Conservation (phyloP, 2,113 vertebrate species). For the Ellobius talpinus region DNA sequence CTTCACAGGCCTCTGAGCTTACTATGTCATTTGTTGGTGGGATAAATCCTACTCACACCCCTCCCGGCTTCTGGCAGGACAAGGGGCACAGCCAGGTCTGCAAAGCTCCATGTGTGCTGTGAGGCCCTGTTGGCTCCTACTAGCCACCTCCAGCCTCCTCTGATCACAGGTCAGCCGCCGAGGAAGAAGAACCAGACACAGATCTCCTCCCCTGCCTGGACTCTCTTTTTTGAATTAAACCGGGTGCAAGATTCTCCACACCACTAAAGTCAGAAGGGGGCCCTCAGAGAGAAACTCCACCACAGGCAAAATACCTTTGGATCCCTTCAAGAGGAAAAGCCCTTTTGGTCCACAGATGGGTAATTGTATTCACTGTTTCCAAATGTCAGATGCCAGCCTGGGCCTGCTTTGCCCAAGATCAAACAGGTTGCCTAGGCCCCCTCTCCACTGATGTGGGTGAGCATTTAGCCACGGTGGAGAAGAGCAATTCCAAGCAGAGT, state of each 20-base stretch:
- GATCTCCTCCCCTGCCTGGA: background rate
- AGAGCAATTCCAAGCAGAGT: background rate
- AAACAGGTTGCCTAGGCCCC: slow-evolving; percentile 59
- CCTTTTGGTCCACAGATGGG: slow-evolving; percentile 76
- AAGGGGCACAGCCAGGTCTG: accelerated
- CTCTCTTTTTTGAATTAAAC: slow-evolving; percentile 45
- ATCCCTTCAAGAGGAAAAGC: slow-evolving; percentile 44
- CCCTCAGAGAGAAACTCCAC: slow-evolving; percentile 67
- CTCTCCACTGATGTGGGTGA: slow-evolving; percentile 67
- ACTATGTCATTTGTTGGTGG: background rate
- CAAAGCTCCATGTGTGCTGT: background rate
- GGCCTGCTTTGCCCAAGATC: slow-evolving; percentile 70
- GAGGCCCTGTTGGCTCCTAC: accelerated
- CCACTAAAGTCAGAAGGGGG: slow-evolving; percentile 58
- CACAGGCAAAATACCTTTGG: slow-evolving; percentile 73
- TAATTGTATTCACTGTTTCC: slow-evolving; percentile 82
- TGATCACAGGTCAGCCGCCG: slow-evolving; percentile 4
- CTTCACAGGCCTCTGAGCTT: background rate
- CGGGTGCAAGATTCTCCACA: slow-evolving; percentile 60
- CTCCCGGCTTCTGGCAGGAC: background rate
- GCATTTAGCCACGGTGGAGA: slow-evolving; percentile 58
- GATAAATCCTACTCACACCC: background rate
- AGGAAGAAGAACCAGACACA: background rate
- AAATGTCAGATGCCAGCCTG: slow-evolving; percentile 78
- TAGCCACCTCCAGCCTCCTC: background rate